A percentile compares a stretch with the other conserved stretches of the same genome.
Evolutionary conservation across 2,113 vertebrate species (phyloP).

Genomic region (Pachycephala philippinensis): DNA sequence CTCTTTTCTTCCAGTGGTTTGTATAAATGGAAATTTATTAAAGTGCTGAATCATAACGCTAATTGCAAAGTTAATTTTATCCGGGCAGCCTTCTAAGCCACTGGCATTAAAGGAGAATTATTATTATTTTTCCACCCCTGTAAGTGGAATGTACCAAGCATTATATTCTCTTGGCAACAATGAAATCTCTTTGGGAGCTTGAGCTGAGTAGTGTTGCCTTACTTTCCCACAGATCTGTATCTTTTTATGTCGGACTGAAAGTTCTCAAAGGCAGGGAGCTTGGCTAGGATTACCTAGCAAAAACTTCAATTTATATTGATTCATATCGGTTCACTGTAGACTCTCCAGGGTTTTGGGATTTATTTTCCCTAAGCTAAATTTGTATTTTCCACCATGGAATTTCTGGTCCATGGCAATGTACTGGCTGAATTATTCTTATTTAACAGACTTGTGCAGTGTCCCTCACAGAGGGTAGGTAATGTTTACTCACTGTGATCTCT

Average conservation of each 20-base stretch:
- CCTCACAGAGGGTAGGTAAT: not conserved
- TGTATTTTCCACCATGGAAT: not conserved
- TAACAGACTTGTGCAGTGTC: not conserved
- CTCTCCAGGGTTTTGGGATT: not conserved
- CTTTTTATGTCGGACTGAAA: not conserved
- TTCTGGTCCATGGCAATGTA: not conserved
- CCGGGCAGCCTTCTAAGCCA: not conserved
- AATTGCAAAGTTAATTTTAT: constrained; percentile 65
- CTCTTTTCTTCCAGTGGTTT: constrained; percentile 43
- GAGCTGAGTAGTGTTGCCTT: not conserved
- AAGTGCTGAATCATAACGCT: constrained; percentile 23
- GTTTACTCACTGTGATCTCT: accelerated
- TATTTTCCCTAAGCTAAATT: not conserved
- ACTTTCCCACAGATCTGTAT: not conserved
- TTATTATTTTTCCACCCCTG: not conserved
- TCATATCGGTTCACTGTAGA: not conserved
- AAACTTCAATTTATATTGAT: not conserved
- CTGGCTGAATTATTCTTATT: not conserved
- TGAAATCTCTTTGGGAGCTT: not conserved
- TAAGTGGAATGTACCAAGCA: not conserved
- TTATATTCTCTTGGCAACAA: not conserved
- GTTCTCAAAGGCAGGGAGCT: not conserved
- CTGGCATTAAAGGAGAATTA: not conserved
- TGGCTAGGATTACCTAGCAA: not conserved
- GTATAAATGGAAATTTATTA: constrained; percentile 37